Conservation (phyloP, 2,888 invertebrate genomes). For the Sussaba pulchella region DNA sequence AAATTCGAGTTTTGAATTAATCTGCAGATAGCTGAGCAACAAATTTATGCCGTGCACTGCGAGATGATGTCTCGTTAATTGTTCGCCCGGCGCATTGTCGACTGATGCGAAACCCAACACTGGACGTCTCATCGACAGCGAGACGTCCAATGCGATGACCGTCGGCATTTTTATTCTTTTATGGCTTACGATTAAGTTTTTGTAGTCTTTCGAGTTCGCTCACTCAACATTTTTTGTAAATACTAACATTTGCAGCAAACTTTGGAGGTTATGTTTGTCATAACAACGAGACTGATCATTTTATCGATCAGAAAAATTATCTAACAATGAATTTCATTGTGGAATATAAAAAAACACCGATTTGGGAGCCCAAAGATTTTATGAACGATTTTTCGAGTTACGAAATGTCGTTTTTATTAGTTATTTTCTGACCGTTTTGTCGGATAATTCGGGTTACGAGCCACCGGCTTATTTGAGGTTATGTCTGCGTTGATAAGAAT, state of each 20-base stretch:
- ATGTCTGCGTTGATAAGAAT: not conserved
- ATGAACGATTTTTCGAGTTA: not conserved
- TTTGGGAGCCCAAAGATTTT: not conserved
- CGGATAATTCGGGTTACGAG: not conserved
- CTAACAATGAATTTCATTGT: not conserved
- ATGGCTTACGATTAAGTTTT: not conserved
- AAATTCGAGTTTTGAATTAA: constrained; percentile 89
- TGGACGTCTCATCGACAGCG: constrained; percentile 89
- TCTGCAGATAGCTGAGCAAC: constrained; percentile 88
- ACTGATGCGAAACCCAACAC: constrained; percentile 85
- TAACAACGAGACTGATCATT: constrained; percentile 6
- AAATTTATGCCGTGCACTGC: constrained; percentile 89
- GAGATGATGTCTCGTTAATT: constrained; percentile 86
- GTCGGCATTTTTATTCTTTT: constrained; percentile 87
- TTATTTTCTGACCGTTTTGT: not conserved
- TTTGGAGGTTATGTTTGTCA: constrained; percentile 19
- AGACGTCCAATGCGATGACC: constrained; percentile 89
- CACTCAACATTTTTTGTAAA: not conserved
- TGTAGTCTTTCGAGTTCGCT: not conserved
- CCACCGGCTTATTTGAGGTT: constrained; percentile 14
- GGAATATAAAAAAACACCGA: not conserved
- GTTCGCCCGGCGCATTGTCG: constrained; percentile 84
- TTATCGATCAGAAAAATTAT: not conserved
- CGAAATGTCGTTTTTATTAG: not conserved
- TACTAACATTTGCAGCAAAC: too few relatives aligned